Evolutionary conservation across 2,797 vertebrate genomes (phyloP).

Genomic region (Pipistrellus kuhlii): DNA sequence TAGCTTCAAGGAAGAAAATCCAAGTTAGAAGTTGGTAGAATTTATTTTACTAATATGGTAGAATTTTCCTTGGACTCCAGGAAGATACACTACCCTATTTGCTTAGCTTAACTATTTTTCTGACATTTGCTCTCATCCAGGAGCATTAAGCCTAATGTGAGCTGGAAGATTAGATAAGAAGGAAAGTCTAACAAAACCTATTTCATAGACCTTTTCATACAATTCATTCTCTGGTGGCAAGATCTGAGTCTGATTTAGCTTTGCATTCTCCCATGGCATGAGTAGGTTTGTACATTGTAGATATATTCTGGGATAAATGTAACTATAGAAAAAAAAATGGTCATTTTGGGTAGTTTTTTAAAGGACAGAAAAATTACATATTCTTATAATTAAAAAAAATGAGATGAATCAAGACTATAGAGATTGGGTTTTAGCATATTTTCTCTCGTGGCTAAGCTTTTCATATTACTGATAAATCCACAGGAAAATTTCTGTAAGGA

Average conservation of each 20-base stretch:
- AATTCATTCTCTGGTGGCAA: neutral
- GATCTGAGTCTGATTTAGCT: neutral
- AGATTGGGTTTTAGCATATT: neutral
- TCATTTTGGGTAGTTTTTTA: neutral
- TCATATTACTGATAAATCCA: neutral
- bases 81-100: neutral
- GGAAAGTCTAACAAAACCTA: neutral
- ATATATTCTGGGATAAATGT: neutral
- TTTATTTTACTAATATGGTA: neutral
- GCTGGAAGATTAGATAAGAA: neutral
- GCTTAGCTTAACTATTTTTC: neutral
- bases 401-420: neutral
- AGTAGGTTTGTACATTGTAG: neutral
- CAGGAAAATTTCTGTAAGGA: neutral
- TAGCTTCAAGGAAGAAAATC: neutral
- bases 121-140: neutral
- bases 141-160: neutral
- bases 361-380: neutral
- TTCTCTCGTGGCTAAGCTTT: neutral
- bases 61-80: neutral
- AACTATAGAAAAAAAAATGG: constrained; percentile 1
- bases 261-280: neutral
- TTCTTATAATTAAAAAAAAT: neutral
- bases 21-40: neutral
- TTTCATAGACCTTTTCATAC: neutral